phyloP scores from a whole-genome alignment of 2,113 vertebrate species.

The Entelurus aequoreus region DNA sequence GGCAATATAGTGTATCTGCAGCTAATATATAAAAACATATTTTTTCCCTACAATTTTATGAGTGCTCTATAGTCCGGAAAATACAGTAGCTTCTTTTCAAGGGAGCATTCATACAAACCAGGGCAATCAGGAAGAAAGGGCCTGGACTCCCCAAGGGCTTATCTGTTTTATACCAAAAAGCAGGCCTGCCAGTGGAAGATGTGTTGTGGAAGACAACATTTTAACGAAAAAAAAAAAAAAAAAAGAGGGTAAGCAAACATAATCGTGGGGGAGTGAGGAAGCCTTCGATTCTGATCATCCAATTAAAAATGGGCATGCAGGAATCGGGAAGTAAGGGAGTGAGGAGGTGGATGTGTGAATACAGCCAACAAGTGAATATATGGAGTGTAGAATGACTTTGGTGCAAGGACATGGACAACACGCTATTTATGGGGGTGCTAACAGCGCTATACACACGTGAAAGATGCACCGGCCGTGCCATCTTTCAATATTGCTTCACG shows the following conservation, averaged over 20 bases:
- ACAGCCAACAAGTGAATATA: conserved; percentile 26
- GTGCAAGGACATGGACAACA: too few relatives aligned
- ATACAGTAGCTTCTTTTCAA: conserved; percentile 35
- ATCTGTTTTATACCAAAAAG: conserved; percentile 46
- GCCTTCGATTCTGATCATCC: conserved; percentile 16
- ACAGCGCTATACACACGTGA: conserved; percentile 35
- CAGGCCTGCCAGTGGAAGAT: conserved; percentile 29
- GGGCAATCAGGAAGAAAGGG: conserved; percentile 26
- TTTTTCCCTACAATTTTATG: too few relatives aligned
- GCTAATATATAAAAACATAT: too few relatives aligned
- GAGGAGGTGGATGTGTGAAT: conserved; percentile 27
- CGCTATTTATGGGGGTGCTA: conserved; percentile 10
- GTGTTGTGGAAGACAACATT: conserved; percentile 35
- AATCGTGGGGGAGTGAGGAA: conserved; percentile 6
- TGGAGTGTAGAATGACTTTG: too few relatives aligned
- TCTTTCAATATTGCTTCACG: conserved; percentile 57
- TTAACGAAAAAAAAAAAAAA: conserved; percentile 4
- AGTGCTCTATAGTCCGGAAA: too few relatives aligned
- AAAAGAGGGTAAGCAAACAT: conserved; percentile 30
- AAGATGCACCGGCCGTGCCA: conserved; percentile 35
- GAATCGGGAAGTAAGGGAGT: conserved; percentile 17
- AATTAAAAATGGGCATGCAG: conserved; percentile 44
- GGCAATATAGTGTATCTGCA: too few relatives aligned
- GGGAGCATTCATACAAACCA: conserved; percentile 44
- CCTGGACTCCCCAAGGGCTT: conserved; percentile 34